Conservation (phyloP, 2,113 vertebrate species). For the Agapornis roseicollis region DNA sequence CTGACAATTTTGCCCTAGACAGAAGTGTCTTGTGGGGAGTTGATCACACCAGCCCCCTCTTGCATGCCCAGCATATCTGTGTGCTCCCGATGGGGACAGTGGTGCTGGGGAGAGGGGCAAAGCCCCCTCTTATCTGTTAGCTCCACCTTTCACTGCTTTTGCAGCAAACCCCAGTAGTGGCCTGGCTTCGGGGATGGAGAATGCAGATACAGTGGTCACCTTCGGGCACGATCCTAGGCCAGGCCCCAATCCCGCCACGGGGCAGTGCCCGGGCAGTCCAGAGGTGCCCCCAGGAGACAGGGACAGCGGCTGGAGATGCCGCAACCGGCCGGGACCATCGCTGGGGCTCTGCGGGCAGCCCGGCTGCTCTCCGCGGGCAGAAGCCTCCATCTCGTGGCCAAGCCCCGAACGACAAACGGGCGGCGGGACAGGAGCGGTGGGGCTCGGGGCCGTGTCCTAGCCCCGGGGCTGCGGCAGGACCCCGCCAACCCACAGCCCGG, state of each 20-base stretch:
- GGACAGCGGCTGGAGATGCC: not conserved
- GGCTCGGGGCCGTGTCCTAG: rapidly evolving
- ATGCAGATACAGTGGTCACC: not conserved
- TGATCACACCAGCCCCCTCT: not conserved
- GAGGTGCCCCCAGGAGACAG: rapidly evolving
- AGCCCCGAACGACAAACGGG: not conserved
- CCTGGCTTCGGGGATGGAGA: not conserved
- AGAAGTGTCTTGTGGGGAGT: rapidly evolving
- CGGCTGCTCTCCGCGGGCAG: not conserved
- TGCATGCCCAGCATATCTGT: not conserved
- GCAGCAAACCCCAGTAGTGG: rapidly evolving
- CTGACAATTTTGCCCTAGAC: rapidly evolving
- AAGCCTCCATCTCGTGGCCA: constrained; percentile 73
- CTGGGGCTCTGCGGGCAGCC: not conserved
- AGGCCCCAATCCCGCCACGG: not conserved
- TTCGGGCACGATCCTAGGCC: not conserved
- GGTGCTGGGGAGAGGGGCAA: rapidly evolving
- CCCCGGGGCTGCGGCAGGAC: not conserved
- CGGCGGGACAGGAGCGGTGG: not conserved
- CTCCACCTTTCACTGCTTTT: not conserved
- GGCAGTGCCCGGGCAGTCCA: rapidly evolving
- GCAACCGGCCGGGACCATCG: not conserved
- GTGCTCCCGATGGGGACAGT: rapidly evolving
- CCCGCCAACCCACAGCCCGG: not conserved
- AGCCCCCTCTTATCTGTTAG: not conserved